phyloP scores from a whole-genome alignment of 1,140 invertebrate genomes.

The Heliconius himera region DNA sequence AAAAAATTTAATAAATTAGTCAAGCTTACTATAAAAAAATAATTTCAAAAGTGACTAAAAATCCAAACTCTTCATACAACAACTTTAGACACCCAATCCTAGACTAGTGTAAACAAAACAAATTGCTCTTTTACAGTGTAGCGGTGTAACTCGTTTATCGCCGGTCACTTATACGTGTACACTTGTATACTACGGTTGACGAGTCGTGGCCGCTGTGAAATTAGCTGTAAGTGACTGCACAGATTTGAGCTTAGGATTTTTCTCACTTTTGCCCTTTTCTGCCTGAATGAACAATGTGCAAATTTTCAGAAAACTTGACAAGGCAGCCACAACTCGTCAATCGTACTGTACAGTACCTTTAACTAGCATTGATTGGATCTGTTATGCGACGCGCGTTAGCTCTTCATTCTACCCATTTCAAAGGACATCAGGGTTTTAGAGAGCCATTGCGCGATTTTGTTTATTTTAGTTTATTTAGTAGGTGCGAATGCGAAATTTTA shows the following conservation, averaged over 20 bases:
- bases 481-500: not conserved
- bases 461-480: not conserved
- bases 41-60: not conserved
- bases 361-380: constrained; percentile 44
- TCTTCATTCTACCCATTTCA: constrained; percentile 42
- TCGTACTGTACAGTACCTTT: constrained; percentile 28
- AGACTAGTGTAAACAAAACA: not conserved
- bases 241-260: too few species aligned
- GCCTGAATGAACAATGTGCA: too few species aligned
- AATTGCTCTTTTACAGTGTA: constrained; percentile 6
- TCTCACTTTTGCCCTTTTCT: too few species aligned
- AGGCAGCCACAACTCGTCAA: too few species aligned
- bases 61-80: not conserved
- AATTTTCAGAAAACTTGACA: too few species aligned
- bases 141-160: constrained; percentile 20
- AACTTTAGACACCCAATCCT: not conserved
- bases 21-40: too few species aligned
- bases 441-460: constrained; percentile 16
- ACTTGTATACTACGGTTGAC: constrained; percentile 1
- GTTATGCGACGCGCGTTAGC: constrained; percentile 38
- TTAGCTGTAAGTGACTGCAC: too few species aligned
- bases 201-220: too few species aligned
- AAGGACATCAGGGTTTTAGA: constrained; percentile 40
- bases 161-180: constrained; percentile 29
- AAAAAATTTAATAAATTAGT: too few species aligned